Percentiles rank a stretch among this genome's conserved stretches.
Evolutionary conservation across 2,797 vertebrate genomes (phyloP).

Genomic region (Parambassis ranga): DNA sequence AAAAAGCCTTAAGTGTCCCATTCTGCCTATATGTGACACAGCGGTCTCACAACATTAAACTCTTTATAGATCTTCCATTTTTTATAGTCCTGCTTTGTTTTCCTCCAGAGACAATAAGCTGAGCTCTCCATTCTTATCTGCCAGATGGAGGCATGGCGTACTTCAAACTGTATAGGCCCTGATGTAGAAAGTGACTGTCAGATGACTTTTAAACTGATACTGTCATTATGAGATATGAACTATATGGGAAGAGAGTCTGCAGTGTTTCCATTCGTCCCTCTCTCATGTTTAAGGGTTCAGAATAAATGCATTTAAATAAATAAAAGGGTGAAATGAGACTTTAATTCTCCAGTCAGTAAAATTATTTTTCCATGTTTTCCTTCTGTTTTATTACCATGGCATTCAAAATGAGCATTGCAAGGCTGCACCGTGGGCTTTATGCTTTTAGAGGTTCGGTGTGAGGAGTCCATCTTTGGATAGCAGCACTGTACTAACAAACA

Average conservation of each 20-base stretch:
- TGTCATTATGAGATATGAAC: slow-evolving; percentile 4
- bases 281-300: not conserved
- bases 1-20: not conserved
- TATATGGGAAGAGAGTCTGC: not conserved
- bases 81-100: slow-evolving; percentile 7
- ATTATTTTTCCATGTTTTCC: slow-evolving; percentile 2
- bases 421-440: slow-evolving; percentile 23
- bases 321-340: slow-evolving; percentile 7
- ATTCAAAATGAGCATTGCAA: slow-evolving; percentile 25
- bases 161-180: not conserved
- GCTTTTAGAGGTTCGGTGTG: slow-evolving; percentile 57
- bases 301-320: too few relatives aligned
- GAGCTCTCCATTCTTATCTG: slow-evolving; percentile 13
- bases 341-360: not conserved
- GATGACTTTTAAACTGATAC: not conserved
- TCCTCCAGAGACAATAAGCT: not conserved
- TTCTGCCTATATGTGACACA: not conserved
- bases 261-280: slow-evolving; percentile 1
- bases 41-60: not conserved
- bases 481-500: slow-evolving; percentile 61
- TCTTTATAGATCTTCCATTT: not conserved
- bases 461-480: slow-evolving; percentile 59
- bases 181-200: not conserved
- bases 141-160: slow-evolving; percentile 23
- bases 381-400: slow-evolving; percentile 40